Conservation (phyloP, 2,113 vertebrate species). For the Malaclemys terrapin region DNA sequence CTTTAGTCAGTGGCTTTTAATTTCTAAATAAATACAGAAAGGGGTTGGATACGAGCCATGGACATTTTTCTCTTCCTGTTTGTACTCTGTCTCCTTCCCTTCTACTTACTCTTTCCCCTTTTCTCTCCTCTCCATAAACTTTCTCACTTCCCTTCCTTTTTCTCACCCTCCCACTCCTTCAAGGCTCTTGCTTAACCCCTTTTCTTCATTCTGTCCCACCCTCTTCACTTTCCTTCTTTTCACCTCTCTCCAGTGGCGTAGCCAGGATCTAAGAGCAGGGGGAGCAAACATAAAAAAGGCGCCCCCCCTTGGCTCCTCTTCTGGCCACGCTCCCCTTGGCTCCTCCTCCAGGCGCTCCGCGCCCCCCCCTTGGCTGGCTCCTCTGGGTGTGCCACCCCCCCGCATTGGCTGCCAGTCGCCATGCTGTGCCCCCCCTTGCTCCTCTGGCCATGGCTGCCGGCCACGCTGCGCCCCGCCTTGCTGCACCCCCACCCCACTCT, state of each 20-base stretch:
- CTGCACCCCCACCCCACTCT: no score
- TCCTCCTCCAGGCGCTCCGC: no score
- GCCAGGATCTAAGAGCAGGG: no score
- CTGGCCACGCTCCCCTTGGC: no score
- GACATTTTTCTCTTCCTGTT: neutral
- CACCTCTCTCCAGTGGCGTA: neutral
- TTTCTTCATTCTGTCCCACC: neutral
- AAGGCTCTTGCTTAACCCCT: neutral
- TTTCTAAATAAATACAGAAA: constrained; percentile 22
- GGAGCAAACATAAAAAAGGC: no score
- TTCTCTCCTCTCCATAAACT: neutral
- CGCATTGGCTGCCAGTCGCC: no score
- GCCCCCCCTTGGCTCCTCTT: no score
- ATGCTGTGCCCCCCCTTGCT: no score
- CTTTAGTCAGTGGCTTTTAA: constrained; percentile 28
- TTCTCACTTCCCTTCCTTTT: neutral
- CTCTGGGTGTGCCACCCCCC: no score
- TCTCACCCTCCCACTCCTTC: neutral
- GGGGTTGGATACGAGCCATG: neutral
- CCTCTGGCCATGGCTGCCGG: no score
- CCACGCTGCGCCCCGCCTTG: no score
- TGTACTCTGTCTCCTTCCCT: neutral
- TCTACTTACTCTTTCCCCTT: neutral
- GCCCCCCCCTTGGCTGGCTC: no score
- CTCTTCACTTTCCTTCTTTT: neutral